A percentile compares a stretch with the other conserved stretches of the same genome.
Conservation (phyloP, 2,797 vertebrate species). For the Sebastes baramenuke region DNA sequence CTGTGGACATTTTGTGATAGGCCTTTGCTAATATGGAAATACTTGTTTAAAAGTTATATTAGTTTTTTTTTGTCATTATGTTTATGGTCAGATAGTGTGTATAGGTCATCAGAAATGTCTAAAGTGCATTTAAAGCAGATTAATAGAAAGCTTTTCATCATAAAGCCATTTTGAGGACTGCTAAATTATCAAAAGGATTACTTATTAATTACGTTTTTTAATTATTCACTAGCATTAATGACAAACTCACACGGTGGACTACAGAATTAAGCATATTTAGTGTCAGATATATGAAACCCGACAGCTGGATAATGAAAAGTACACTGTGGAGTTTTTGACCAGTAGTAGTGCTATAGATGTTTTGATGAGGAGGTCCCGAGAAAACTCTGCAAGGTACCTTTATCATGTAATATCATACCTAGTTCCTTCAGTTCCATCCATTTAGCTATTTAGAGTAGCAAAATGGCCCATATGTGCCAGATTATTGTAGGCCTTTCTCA, state of each 20-base stretch:
- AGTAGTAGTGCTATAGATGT: not conserved
- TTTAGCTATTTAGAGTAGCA: not conserved
- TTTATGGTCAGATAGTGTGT: not conserved
- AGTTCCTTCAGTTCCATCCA: not conserved
- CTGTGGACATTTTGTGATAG: not conserved
- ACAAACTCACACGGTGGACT: not conserved
- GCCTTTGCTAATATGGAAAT: not conserved
- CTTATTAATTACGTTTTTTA: not conserved
- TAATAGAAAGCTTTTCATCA: not conserved
- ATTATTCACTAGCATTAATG: slow-evolving; percentile 14
- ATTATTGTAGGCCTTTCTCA: not conserved
- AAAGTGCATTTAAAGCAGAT: not conserved
- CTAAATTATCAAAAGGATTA: slow-evolving; percentile 3
- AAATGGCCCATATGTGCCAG: not conserved
- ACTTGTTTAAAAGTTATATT: not conserved
- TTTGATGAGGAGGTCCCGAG: not conserved
- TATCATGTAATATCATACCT: not conserved
- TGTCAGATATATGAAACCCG: not conserved
- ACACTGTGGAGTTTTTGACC: not conserved
- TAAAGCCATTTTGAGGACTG: not conserved
- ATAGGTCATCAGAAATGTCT: not conserved
- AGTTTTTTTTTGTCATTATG: not conserved
- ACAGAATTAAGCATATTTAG: not conserved
- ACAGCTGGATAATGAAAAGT: not conserved
- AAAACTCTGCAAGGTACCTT: not conserved